Percentiles rank a stretch among this genome's conserved stretches.
Evolutionary conservation across 1,140 invertebrate species (phyloP).

Genomic region (Drosophila pectinifera): DNA sequence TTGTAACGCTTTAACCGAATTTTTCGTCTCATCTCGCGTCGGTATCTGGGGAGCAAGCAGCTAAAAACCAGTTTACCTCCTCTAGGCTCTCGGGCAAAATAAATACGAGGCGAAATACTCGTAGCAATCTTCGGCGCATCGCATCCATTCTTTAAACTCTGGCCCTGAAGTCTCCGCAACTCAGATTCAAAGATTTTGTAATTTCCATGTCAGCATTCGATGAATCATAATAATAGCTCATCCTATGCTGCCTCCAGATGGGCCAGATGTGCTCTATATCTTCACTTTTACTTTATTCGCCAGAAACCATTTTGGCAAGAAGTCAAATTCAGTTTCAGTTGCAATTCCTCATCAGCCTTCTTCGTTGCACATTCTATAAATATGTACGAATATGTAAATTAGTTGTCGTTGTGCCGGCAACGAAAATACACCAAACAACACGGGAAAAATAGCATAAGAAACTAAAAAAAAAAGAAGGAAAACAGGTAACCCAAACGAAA

Average conservation of each 20-base stretch:
- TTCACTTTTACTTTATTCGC: constrained; percentile 37
- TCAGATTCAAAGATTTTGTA: constrained; percentile 2
- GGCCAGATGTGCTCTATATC: constrained; percentile 40
- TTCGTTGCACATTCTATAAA: constrained; percentile 64
- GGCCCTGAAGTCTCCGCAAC: constrained; percentile 36
- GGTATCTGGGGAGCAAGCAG: constrained; percentile 44
- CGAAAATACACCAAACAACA: constrained; percentile 29
- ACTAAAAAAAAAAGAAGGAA: constrained; percentile 11
- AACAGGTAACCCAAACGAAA: constrained; percentile 44
- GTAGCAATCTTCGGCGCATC: constrained; percentile 43
- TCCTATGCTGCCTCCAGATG: constrained; percentile 2
- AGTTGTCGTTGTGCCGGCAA: constrained; percentile 44
- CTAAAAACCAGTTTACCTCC: constrained; percentile 61
- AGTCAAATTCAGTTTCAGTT: constrained; percentile 28
- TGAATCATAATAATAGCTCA: constrained; percentile 37
- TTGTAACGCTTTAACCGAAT: constrained; percentile 68
- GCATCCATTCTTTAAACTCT: constrained; percentile 45
- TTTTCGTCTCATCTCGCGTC: constrained; percentile 35
- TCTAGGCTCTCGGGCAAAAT: constrained; percentile 55
- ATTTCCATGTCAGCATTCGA: constrained; percentile 13
- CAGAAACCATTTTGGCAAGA: constrained; percentile 27
- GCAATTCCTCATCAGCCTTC: constrained; percentile 25
- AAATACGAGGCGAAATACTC: constrained; percentile 47
- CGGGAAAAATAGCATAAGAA: constrained; percentile 17
- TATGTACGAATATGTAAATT: constrained; percentile 68